These are phyloP conservation scores for Drosophila rufa DNA, from an alignment of 1,140 invertebrate species.

Conservation along the genomic window DNA sequence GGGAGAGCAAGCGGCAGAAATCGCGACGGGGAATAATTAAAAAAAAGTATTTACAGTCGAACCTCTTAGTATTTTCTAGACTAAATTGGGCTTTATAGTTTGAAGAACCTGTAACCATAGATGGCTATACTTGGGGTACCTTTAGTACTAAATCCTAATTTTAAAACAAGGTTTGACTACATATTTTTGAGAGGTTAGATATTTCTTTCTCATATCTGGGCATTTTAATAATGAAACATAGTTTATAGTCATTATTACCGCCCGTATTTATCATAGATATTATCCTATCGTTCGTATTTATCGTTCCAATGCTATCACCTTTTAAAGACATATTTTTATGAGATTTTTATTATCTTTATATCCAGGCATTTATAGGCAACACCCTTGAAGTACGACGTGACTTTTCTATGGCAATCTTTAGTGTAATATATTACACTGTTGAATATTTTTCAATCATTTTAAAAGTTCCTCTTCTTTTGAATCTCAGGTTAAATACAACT, in stretches of 20 bases:
- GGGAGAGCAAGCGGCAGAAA: slow-evolving; percentile 5
- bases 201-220: too few species aligned
- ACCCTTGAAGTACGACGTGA: not conserved
- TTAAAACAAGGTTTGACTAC: not conserved
- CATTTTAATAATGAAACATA: too few species aligned
- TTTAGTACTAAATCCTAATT: not conserved
- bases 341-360: slow-evolving; percentile 3
- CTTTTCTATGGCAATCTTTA: not conserved
- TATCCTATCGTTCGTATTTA: too few species aligned
- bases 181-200: too few species aligned
- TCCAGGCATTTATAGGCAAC: slow-evolving; percentile 1
- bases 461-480: too few species aligned
- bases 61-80: too few species aligned
- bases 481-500: too few species aligned
- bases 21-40: slow-evolving; percentile 32
- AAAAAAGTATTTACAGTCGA: slow-evolving; percentile 9
- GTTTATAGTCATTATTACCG: too few species aligned
- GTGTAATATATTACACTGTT: not conserved
- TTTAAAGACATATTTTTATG: not conserved
- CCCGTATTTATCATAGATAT: too few species aligned
- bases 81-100: too few species aligned
- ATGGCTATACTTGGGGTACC: not conserved
- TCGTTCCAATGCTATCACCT: not conserved
- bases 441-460: too few species aligned
- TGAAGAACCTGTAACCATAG: not conserved